Evolutionary conservation across 23 tunicate genomes (phyloP), one percentile per base, ranked within the genome.

Genomic region (Ciona savignyi): DNA sequence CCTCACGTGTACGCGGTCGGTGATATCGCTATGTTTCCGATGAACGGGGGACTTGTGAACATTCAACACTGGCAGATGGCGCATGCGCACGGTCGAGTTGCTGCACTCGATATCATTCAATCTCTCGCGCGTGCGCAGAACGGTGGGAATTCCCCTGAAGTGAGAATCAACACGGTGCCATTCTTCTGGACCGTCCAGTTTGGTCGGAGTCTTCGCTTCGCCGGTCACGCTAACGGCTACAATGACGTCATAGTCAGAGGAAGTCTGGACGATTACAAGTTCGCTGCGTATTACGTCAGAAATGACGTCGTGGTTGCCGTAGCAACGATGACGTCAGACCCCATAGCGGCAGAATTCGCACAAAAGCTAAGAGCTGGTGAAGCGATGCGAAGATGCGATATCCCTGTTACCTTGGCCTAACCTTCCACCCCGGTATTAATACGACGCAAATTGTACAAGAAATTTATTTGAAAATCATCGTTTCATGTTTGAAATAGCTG

Each of bases 61-160:
- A 78, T 88, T 0, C 96, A 88, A 48, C 96, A 88, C 60, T 88
- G 96, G 96, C 96, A 88, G 77, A 88, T 88, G 96, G 96, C 96
- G 9, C 96, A 88, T 73, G 65, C 72, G n/a, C 96, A 88, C 63
- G 96, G 96, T 11, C 42, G 70, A 30, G 72, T 88, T 3, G 96
- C 96, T 19, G 96, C 76, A 19, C 64, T 51, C 30, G 83, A 79
- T 60, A 88, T 88, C 15, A 66, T 42, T 6, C 56, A 15, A 6
- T 42, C 56, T 6, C 15, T 42, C 11, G 9, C 56, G 56, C 56
- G 15, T 42, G 15, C 9, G 15, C 11, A 6, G 15, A 15, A 15
- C 9, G 56, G 56, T 9, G n/a, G n/a, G n/a, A n/a, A n/a, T n/a
- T n/a, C n/a, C n/a, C 15, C 56, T 15, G 11, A 42, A 6, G 56